Conservation (phyloP, 2,113 vertebrate genomes). For the Corapipo altera region DNA sequence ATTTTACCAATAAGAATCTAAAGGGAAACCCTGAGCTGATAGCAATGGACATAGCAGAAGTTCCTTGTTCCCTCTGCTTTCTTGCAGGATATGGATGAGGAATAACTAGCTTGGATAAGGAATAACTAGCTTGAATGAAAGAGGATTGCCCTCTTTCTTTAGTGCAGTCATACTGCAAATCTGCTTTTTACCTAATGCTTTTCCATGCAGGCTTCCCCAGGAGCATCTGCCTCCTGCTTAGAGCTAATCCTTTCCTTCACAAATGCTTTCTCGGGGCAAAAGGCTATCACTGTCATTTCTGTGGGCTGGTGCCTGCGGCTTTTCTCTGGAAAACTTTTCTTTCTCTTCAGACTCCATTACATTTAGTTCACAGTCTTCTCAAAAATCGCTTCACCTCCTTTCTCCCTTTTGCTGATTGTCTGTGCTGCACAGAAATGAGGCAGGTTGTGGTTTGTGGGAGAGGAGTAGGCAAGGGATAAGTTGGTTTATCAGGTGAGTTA, state of each 20-base stretch:
- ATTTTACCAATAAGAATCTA: neutral
- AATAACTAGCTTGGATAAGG: neutral
- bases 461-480: neutral
- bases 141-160: conserved; percentile 2
- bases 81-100: neutral
- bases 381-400: neutral
- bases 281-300: neutral
- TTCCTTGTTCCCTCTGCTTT: neutral
- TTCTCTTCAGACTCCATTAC: neutral
- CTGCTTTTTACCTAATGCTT: conserved; percentile 5
- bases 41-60: neutral
- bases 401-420: neutral
- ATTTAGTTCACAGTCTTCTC: neutral
- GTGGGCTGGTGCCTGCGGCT: neutral
- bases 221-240: neutral
- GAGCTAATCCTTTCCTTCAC: neutral
- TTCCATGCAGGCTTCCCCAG: neutral
- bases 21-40: neutral
- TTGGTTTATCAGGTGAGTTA: neutral
- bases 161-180: neutral
- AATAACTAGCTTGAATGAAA: neutral
- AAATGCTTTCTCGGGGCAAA: neutral
- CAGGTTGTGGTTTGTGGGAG: neutral
- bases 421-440: neutral
- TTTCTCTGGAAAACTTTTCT: neutral